Evolutionary conservation across 1,140 invertebrate species (phyloP).

Genomic region (Lepidurus arcticus): DNA sequence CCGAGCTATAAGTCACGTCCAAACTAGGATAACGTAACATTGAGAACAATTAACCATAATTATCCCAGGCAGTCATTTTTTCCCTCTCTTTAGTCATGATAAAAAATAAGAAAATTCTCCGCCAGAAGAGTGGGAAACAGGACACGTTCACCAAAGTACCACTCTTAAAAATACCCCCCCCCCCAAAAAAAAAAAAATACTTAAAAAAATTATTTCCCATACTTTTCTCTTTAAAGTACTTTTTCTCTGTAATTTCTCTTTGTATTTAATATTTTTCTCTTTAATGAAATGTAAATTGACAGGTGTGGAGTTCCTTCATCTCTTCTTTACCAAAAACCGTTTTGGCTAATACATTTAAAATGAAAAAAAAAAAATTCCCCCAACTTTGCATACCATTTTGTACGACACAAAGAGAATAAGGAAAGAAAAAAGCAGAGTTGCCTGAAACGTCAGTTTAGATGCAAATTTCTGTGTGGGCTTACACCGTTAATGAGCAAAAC

Average conservation of each 20-base stretch:
- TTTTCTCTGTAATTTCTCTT: no score
- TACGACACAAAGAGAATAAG: neutral
- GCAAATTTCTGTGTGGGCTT: constrained; percentile 20
- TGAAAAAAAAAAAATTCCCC: neutral
- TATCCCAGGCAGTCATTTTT: neutral
- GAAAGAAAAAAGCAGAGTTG: neutral
- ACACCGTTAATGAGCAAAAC: constrained; percentile 12
- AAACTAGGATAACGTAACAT: neutral
- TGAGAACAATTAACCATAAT: constrained; percentile 1
- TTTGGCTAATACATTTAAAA: neutral
- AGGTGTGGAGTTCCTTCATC: constrained; percentile 12
- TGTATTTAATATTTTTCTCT: neutral
- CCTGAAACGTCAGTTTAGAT: constrained; percentile 9
- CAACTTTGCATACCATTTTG: neutral
- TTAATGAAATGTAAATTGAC: constrained; percentile 22
- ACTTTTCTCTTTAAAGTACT: no score
- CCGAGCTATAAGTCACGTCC: neutral
- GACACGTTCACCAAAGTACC: no score
- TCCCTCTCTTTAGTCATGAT: neutral
- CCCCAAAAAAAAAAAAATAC: no score
- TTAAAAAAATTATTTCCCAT: no score
- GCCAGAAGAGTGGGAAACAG: neutral
- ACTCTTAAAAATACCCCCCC: no score
- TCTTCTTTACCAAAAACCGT: neutral
- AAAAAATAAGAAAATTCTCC: constrained; percentile 1